Evolutionary conservation across 2,888 invertebrate species (phyloP).

Genomic region (Hypomecis atomaria): DNA sequence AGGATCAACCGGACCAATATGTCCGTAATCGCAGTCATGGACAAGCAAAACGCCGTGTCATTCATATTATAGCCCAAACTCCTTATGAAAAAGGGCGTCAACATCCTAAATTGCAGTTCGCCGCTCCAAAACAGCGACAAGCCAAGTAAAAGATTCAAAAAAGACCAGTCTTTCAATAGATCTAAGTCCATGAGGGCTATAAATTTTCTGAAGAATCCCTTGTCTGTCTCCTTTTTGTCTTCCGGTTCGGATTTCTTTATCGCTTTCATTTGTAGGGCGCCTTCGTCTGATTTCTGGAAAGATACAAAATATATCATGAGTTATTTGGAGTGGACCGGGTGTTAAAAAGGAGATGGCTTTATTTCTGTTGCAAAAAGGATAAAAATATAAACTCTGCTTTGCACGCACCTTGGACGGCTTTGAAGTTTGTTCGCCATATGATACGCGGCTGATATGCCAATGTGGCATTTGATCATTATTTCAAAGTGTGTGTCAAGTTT

Average conservation of each 20-base stretch:
- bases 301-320: too few relatives aligned
- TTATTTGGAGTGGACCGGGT: too few relatives aligned
- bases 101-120: slow-evolving; percentile 90
- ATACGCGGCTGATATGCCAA: too few relatives aligned
- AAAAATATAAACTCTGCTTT: too few relatives aligned
- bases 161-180: slow-evolving; percentile 88
- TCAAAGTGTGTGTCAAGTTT: too few relatives aligned
- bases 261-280: slow-evolving; percentile 77
- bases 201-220: slow-evolving; percentile 83
- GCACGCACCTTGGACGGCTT: too few relatives aligned
- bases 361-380: too few relatives aligned
- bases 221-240: slow-evolving; percentile 52
- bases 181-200: slow-evolving; percentile 89
- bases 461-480: too few relatives aligned
- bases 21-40: slow-evolving; percentile 90
- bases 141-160: slow-evolving; percentile 89
- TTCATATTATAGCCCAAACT: slow-evolving; percentile 86
- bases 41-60: slow-evolving; percentile 89
- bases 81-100: slow-evolving; percentile 88
- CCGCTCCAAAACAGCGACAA: slow-evolving; percentile 90
- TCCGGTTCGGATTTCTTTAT: slow-evolving; percentile 70
- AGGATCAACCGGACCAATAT: slow-evolving; percentile 89
- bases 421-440: too few relatives aligned
- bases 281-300: slow-evolving; percentile 76
- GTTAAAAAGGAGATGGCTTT: too few relatives aligned